A percentile compares a stretch with the other conserved stretches of the same genome.
These are phyloP conservation scores for Nerophis ophidion DNA, from an alignment of 2,113 vertebrate genomes.

Conservation along the genomic window DNA sequence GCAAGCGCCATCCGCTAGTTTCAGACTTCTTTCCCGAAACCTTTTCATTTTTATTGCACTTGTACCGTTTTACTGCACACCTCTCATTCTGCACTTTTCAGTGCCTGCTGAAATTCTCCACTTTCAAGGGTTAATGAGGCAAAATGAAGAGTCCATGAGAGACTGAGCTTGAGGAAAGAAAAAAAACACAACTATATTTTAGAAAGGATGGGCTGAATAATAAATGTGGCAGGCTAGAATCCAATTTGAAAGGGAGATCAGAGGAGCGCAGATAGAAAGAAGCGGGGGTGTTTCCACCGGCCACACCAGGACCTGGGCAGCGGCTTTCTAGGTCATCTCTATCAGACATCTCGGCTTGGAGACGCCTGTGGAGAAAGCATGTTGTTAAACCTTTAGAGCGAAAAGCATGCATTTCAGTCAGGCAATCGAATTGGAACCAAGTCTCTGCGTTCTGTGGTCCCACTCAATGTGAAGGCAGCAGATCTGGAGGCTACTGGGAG, in stretches of 20 bases:
- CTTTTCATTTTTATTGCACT: slow-evolving; percentile 39
- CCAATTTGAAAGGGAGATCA: slow-evolving; percentile 58
- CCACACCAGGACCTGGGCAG: slow-evolving; percentile 37
- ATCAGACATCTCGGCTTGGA: slow-evolving; percentile 27
- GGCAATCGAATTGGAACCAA: no score
- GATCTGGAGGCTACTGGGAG: no score
- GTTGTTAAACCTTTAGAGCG: no score
- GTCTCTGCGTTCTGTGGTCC: no score
- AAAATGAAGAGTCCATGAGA: slow-evolving; percentile 34
- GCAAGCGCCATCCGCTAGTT: slow-evolving; percentile 11
- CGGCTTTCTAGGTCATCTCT: slow-evolving; percentile 59
- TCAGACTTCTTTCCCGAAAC: slow-evolving; percentile 29
- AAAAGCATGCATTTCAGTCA: no score
- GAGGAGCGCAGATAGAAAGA: slow-evolving; percentile 41
- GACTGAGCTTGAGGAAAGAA: slow-evolving; percentile 27
- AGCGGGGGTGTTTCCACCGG: slow-evolving; percentile 47
- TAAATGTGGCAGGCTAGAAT: slow-evolving; percentile 50
- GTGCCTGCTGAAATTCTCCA: slow-evolving; percentile 29
- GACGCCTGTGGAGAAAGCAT: no score
- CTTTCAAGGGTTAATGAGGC: slow-evolving; percentile 54
- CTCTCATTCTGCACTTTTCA: slow-evolving; percentile 33
- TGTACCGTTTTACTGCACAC: slow-evolving; percentile 24
- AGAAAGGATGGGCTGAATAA: slow-evolving; percentile 56
- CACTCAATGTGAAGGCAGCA: no score
- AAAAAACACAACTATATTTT: neutral